Conservation (phyloP, 2,797 vertebrate genomes). For the Carcharodon carcharias region DNA sequence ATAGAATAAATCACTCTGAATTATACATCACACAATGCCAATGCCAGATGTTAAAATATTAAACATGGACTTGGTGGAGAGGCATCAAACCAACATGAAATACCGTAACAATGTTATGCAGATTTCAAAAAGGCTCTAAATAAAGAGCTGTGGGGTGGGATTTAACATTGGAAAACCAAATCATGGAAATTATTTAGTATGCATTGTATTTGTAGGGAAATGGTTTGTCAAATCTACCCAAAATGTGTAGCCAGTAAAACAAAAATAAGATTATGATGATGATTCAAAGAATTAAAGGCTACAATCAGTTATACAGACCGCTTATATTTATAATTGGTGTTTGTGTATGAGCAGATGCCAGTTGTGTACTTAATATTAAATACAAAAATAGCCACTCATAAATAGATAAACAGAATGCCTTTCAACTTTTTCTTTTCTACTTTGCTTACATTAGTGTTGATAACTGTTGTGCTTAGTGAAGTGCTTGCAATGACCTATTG, state of each 20-base stretch:
- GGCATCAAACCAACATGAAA: background rate
- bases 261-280: background rate
- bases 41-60: background rate
- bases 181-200: background rate
- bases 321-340: background rate
- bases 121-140: background rate
- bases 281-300: slow-evolving; percentile 23
- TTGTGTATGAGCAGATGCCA: background rate
- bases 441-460: background rate
- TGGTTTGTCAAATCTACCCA: background rate
- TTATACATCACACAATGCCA: too few species aligned
- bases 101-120: background rate
- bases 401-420: background rate
- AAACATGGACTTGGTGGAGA: background rate
- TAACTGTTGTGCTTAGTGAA: background rate
- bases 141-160: background rate
- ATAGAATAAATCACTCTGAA: background rate
- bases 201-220: background rate
- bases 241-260: background rate
- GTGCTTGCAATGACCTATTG: background rate
- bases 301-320: background rate
- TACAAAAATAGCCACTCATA: background rate
- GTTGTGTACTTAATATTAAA: background rate
- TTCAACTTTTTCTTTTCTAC: slow-evolving; percentile 20
- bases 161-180: background rate